A percentile compares a stretch with the other conserved stretches of the same genome.
phyloP scores from a whole-genome alignment of 2,888 invertebrate genomes.

The Chrysomela aeneicollis region DNA sequence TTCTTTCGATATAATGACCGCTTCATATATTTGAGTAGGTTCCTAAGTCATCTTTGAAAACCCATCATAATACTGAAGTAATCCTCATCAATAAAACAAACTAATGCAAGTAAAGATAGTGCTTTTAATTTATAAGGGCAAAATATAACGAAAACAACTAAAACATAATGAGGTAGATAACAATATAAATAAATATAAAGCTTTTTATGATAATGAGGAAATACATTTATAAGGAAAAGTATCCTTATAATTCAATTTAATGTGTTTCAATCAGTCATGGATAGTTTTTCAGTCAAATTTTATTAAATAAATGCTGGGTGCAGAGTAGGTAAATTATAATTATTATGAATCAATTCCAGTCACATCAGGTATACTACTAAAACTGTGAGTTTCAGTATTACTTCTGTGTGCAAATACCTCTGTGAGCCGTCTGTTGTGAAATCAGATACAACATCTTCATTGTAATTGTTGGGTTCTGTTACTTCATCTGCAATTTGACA shows the following conservation, averaged over 20 bases:
- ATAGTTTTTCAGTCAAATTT: too few relatives aligned
- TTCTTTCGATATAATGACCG: too few relatives aligned
- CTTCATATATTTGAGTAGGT: too few relatives aligned
- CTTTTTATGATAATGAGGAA: conserved; percentile 22
- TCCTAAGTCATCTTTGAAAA: too few relatives aligned
- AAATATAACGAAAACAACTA: conserved; percentile 32
- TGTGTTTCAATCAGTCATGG: too few relatives aligned
- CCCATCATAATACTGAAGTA: too few relatives aligned
- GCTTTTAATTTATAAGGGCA: conserved; percentile 25
- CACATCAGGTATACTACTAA: background rate
- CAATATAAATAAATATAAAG: conserved; percentile 25
- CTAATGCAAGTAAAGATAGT: background rate
- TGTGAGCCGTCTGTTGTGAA: conserved; percentile 41
- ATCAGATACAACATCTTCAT: conserved; percentile 32
- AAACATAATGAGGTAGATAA: conserved; percentile 39
- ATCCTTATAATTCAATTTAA: too few relatives aligned
- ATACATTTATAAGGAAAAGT: too few relatives aligned
- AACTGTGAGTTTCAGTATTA: background rate
- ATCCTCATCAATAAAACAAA: background rate
- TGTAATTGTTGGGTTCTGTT: background rate
- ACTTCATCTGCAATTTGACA: conserved; percentile 19
- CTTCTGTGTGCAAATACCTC: background rate
- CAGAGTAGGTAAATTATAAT: background rate
- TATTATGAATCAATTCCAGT: background rate
- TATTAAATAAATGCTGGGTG: background rate